Evolutionary conservation across 1,140 invertebrate species (phyloP).

Genomic region (Conus ventricosus): DNA sequence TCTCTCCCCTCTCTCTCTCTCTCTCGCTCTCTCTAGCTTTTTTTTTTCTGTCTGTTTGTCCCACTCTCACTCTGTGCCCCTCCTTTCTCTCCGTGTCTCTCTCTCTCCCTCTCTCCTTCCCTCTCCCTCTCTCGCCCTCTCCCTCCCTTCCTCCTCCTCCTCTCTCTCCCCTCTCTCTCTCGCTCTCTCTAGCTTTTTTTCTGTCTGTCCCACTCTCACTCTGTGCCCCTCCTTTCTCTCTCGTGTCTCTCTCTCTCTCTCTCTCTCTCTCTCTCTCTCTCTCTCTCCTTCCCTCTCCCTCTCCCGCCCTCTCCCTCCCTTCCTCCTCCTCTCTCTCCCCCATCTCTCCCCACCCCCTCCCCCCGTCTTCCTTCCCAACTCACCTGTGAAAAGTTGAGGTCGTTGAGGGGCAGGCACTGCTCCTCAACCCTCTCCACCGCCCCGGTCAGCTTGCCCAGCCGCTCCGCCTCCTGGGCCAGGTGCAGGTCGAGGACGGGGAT

Average conservation of each 20-base stretch:
- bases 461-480: constrained; percentile 77
- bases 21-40: neutral
- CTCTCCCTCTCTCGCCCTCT: too few relatives aligned
- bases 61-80: neutral
- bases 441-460: constrained; percentile 76
- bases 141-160: too few relatives aligned
- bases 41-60: neutral
- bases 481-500: constrained; percentile 79
- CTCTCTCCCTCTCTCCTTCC: too few relatives aligned
- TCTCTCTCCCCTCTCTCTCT: too few relatives aligned
- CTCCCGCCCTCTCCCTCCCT: neutral
- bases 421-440: constrained; percentile 79
- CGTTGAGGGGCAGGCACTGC: constrained; percentile 79
- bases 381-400: constrained; percentile 78
- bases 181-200: neutral
- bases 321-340: neutral
- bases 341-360: neutral
- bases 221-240: too few relatives aligned
- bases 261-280: neutral
- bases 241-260: neutral
- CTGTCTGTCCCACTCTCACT: neutral
- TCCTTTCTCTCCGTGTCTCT: neutral
- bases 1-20: neutral
- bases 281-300: neutral
- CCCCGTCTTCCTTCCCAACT: constrained; percentile 26